These are phyloP conservation scores for Leptodactylus fuscus DNA, from an alignment of 2,113 vertebrate genomes.

Conservation along the genomic window DNA sequence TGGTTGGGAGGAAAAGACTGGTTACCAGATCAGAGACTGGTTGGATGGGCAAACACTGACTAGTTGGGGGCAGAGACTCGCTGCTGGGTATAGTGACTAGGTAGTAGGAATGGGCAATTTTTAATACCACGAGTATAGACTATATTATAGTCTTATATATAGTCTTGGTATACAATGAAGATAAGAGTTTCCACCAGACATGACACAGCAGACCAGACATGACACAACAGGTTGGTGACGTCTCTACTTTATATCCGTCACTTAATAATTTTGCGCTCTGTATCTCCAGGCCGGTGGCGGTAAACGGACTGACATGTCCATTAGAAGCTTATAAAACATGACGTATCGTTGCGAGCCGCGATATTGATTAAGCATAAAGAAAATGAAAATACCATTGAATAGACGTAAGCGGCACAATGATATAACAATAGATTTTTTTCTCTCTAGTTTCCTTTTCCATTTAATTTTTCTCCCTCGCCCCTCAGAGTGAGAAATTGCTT, in stretches of 20 bases:
- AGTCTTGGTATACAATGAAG: neutral
- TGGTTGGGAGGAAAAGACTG: too few species aligned
- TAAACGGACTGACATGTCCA: neutral
- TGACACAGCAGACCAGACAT: neutral
- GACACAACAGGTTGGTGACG: neutral
- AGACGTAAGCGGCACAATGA: conserved; percentile 11
- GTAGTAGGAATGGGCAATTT: too few species aligned
- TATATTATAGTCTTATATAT: too few species aligned
- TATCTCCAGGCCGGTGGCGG: neutral
- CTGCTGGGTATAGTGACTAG: neutral
- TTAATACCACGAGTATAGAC: too few species aligned
- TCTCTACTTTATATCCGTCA: neutral
- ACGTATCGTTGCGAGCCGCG: neutral
- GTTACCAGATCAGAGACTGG: too few species aligned
- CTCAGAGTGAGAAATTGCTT: conserved; percentile 17
- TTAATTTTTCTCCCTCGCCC: conserved; percentile 21
- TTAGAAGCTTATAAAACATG: neutral
- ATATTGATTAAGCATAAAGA: conserved; percentile 32
- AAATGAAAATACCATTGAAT: neutral
- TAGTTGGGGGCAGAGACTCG: neutral
- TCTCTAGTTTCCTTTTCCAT: conserved; percentile 7
- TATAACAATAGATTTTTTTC: conserved; percentile 38
- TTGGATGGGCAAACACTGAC: neutral
- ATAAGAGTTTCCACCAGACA: neutral
- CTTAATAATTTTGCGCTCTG: neutral